A percentile compares a stretch with the other conserved stretches of the same genome.
Evolutionary conservation across 2,113 vertebrate genomes (phyloP).

Genomic region (Tympanuchus pallidicinctus): DNA sequence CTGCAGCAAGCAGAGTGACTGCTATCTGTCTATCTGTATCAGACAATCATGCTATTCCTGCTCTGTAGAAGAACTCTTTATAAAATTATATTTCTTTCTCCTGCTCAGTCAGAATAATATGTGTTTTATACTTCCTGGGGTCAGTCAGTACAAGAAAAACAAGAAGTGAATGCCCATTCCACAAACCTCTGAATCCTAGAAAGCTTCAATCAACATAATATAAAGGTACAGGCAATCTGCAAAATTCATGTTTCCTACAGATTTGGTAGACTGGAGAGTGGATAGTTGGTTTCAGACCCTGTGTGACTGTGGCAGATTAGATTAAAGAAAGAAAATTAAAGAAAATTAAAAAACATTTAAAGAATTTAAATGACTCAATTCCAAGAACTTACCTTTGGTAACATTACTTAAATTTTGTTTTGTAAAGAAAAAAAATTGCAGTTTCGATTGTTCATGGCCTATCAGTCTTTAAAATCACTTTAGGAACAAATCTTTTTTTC

Average conservation of each 20-base stretch:
- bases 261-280: not conserved
- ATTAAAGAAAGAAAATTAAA: too few species aligned
- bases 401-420: conserved; percentile 15
- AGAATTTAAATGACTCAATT: conserved; percentile 27
- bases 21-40: not conserved
- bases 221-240: not conserved
- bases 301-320: not conserved
- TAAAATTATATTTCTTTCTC: not conserved
- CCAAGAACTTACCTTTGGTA: not conserved
- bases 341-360: conserved; percentile 16
- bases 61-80: not conserved
- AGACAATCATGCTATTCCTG: not conserved
- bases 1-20: not conserved
- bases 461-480: not conserved
- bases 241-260: not conserved
- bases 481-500: not conserved
- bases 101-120: not conserved
- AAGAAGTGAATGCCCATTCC: not conserved
- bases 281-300: not conserved
- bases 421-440: not conserved
- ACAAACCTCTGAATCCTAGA: not conserved
- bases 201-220: not conserved
- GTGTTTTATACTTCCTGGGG: not conserved
- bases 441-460: not conserved
- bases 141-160: not conserved